phyloP scores from a whole-genome alignment of 2,797 vertebrate genomes.

The Lates japonicus region DNA sequence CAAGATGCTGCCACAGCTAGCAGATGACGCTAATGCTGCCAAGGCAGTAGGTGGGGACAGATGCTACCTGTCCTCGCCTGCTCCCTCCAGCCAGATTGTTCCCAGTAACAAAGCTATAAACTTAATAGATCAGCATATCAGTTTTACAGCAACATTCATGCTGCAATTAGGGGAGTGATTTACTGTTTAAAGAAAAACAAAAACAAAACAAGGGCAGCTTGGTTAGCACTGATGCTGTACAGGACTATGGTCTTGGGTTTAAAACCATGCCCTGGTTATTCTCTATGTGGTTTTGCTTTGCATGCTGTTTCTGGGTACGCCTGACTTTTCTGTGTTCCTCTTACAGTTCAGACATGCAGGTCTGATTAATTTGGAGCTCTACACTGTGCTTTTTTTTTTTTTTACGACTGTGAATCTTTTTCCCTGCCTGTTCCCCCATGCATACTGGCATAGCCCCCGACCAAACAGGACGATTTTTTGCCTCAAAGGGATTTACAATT shows the following conservation, averaged over 20 bases:
- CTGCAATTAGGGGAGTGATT: slow-evolving; percentile 77
- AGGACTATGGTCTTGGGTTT: slow-evolving; percentile 2
- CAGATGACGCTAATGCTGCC: slow-evolving; percentile 88
- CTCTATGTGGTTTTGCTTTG: neutral
- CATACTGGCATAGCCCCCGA: neutral
- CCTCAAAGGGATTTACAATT: neutral
- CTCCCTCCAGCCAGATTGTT: slow-evolving; percentile 86
- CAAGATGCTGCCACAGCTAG: slow-evolving; percentile 87
- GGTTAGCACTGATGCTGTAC: slow-evolving; percentile 9
- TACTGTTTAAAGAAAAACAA: slow-evolving; percentile 52
- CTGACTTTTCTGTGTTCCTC: neutral
- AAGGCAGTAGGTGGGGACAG: slow-evolving; percentile 90
- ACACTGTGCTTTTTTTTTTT: neutral
- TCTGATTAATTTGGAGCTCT: slow-evolving; percentile 1
- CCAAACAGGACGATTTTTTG: neutral
- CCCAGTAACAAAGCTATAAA: slow-evolving; percentile 87
- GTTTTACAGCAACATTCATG: slow-evolving; percentile 78
- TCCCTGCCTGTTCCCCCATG: neutral
- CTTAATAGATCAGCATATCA: slow-evolving; percentile 84
- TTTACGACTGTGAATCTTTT: slow-evolving; percentile 17
- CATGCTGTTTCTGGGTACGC: neutral
- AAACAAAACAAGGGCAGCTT: slow-evolving; percentile 27
- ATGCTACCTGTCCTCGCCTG: slow-evolving; percentile 89
- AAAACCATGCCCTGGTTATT: neutral
- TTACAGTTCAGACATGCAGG: slow-evolving; percentile 27